Conservation (phyloP, 2,113 vertebrate genomes). For the Ophiodon elongatus region DNA sequence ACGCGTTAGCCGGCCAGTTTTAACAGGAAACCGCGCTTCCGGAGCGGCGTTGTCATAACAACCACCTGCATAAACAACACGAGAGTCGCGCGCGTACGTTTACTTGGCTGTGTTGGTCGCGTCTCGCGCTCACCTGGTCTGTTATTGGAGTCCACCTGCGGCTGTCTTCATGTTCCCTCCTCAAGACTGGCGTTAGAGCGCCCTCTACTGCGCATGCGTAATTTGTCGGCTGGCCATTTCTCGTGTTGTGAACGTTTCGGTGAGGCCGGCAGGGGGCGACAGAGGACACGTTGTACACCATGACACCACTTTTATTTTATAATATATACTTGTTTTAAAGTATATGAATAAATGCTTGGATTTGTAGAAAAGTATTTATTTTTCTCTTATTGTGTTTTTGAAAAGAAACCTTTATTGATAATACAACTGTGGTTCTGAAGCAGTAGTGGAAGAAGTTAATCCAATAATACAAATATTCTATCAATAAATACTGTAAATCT, state of each 20-base stretch:
- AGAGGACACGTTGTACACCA: background rate
- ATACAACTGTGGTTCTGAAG: background rate
- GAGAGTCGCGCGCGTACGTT: background rate
- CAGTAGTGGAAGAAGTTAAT: background rate
- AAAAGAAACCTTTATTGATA: background rate
- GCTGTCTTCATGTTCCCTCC: slow-evolving; percentile 78
- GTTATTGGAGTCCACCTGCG: slow-evolving; percentile 60
- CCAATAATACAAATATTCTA: background rate
- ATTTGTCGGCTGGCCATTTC: background rate
- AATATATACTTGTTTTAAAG: too few species aligned
- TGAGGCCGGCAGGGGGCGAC: background rate
- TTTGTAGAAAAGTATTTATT: too few species aligned
- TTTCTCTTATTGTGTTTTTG: too few species aligned
- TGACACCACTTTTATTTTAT: too few species aligned
- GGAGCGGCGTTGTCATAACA: fast-evolving
- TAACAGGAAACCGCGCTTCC: slow-evolving; percentile 2
- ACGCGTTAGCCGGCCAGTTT: slow-evolving; percentile 46
- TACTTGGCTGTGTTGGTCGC: fast-evolving
- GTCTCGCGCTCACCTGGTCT: slow-evolving; percentile 35
- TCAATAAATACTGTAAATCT: background rate
- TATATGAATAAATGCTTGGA: too few species aligned
- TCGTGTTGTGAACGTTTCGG: background rate
- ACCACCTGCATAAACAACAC: too few species aligned
- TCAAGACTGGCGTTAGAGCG: slow-evolving; percentile 81
- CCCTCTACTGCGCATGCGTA: slow-evolving; percentile 73